These are phyloP conservation scores for Lasioglossum oenotherae DNA, from an alignment of 2,888 invertebrate species.

Conservation along the genomic window DNA sequence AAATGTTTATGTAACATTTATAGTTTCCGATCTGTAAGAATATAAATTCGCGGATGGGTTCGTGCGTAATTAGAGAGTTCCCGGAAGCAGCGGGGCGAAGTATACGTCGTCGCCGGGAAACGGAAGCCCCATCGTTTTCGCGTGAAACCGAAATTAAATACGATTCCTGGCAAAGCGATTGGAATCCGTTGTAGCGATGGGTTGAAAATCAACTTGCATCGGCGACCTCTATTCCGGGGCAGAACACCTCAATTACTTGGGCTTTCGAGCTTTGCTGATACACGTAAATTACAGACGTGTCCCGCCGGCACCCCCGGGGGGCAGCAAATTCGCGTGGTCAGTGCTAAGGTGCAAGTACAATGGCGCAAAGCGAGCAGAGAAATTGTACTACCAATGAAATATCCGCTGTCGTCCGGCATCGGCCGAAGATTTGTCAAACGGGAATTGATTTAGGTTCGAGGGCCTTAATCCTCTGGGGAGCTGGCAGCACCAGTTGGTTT, in stretches of 20 bases:
- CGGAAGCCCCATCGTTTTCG: background rate
- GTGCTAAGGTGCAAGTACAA: conserved; percentile 58
- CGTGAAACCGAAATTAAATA: conserved; percentile 15
- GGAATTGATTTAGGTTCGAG: conserved; percentile 79
- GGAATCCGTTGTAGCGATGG: conserved; percentile 9
- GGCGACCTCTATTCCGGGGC: conserved; percentile 39
- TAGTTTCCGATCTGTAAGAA: background rate
- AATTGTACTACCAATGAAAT: conserved; percentile 78
- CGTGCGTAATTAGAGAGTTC: background rate
- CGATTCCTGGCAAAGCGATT: conserved; percentile 9
- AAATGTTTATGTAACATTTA: background rate
- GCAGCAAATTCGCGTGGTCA: conserved; percentile 57
- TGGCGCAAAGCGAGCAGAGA: conserved; percentile 56
- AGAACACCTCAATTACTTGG: conserved; percentile 59
- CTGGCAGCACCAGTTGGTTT: conserved; percentile 63
- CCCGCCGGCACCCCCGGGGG: conserved; percentile 31
- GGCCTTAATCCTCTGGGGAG: conserved; percentile 74
- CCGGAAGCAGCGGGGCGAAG: background rate
- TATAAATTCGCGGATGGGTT: background rate
- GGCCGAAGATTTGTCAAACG: conserved; percentile 78
- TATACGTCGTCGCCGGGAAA: background rate
- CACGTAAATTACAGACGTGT: conserved; percentile 60
- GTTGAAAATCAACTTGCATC: conserved; percentile 59
- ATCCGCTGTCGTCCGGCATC: conserved; percentile 74
- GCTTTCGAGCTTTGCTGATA: conserved; percentile 60